These are phyloP conservation scores for Pelosia muscerda DNA, from an alignment of 2,888 invertebrate species.

Conservation along the genomic window DNA sequence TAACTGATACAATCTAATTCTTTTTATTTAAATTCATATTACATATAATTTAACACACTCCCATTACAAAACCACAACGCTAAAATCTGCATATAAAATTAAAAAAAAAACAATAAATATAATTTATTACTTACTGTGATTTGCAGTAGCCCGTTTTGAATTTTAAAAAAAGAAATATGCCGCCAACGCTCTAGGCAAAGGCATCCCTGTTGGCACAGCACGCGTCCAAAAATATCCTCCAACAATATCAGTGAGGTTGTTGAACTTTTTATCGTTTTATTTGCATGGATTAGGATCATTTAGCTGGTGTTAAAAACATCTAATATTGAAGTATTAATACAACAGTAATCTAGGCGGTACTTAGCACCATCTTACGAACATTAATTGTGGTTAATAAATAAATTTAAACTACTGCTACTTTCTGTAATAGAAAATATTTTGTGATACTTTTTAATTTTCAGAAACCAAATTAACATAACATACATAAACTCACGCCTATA, in stretches of 20 bases:
- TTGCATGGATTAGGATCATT: conserved; percentile 13
- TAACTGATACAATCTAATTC: neutral
- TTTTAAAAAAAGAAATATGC: conserved; percentile 3
- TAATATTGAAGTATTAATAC: conserved; percentile 7
- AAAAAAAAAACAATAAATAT: neutral
- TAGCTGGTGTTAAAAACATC: neutral
- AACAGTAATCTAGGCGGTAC: conserved; percentile 2
- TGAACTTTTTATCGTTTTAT: conserved; percentile 55
- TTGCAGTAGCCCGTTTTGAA: neutral
- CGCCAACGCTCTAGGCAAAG: conserved; percentile 23
- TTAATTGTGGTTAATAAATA: neutral
- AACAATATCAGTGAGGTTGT: conserved; percentile 51
- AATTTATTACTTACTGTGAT: neutral
- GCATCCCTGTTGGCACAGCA: conserved; percentile 26
- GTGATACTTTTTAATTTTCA: too few relatives aligned
- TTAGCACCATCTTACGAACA: neutral
- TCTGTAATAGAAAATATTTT: too few relatives aligned
- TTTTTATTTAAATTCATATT: neutral
- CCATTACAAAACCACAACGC: neutral
- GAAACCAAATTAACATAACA: too few relatives aligned
- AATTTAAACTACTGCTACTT: too few relatives aligned
- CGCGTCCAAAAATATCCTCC: conserved; percentile 39
- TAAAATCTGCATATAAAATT: neutral
- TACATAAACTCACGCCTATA: too few relatives aligned
- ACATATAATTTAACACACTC: neutral